Evolutionary conservation across 2,113 vertebrate species (phyloP).

Genomic region (Corythornis madagascariensis): DNA sequence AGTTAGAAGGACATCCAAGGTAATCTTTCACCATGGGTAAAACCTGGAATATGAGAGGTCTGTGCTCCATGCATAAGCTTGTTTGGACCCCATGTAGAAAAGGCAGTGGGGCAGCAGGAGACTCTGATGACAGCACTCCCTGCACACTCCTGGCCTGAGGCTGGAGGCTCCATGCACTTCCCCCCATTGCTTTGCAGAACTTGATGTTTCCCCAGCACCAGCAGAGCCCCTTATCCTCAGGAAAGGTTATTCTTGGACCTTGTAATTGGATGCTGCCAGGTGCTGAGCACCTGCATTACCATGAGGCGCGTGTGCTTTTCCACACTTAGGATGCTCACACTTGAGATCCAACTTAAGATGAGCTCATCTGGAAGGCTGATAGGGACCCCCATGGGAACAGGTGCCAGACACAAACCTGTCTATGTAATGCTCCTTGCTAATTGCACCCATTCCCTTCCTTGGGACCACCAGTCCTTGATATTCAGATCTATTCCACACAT

Average conservation of each 20-base stretch:
- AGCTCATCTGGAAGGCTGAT: background rate
- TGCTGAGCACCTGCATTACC: background rate
- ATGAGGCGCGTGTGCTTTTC: background rate
- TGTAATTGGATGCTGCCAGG: background rate
- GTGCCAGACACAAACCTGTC: background rate
- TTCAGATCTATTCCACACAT: background rate
- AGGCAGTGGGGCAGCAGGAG: background rate
- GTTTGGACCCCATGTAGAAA: background rate
- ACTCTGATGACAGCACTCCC: background rate
- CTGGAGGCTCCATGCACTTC: background rate
- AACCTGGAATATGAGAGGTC: background rate
- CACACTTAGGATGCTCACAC: background rate
- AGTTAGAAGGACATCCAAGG: background rate
- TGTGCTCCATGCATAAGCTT: background rate
- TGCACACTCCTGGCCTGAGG: accelerated
- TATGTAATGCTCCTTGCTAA: background rate
- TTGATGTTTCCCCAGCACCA: background rate
- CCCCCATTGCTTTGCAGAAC: background rate
- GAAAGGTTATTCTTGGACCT: background rate
- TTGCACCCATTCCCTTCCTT: background rate
- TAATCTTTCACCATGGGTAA: background rate
- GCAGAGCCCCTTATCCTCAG: background rate
- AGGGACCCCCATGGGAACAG: background rate
- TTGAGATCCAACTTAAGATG: background rate
- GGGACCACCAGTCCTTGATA: background rate